Evolutionary conservation across 2,797 vertebrate species (phyloP).

Genomic region (Chiroxiphia lanceolata): DNA sequence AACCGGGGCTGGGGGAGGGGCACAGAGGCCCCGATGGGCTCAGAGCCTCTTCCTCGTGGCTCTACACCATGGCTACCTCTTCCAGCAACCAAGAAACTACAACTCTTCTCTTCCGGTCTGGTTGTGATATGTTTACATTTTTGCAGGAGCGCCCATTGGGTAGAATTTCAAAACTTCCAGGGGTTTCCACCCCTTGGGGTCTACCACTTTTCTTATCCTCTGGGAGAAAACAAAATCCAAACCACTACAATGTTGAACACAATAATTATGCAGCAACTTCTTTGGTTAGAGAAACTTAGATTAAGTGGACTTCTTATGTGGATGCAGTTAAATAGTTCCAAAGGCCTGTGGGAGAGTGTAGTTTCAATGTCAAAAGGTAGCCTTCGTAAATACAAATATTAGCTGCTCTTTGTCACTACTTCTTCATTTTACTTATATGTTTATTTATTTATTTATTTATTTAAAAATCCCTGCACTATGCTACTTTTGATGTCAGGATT

Average conservation of each 20-base stretch:
- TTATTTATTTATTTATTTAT: background rate
- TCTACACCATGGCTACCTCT: too few species aligned
- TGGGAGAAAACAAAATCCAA: too few species aligned
- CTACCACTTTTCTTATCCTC: too few species aligned
- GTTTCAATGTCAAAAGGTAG: background rate
- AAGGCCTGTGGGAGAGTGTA: background rate
- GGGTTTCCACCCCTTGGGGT: too few species aligned
- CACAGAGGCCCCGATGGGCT: too few species aligned
- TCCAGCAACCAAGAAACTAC: too few species aligned
- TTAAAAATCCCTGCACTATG: background rate
- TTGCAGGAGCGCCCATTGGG: too few species aligned
- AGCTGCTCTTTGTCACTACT: background rate
- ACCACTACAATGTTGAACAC: background rate
- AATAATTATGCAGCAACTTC: accelerated
- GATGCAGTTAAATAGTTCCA: background rate
- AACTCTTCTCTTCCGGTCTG: too few species aligned
- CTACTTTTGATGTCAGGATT: background rate
- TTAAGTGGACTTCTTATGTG: background rate
- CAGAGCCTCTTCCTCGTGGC: too few species aligned
- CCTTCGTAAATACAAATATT: background rate
- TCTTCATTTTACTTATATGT: background rate
- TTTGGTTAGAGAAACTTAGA: background rate
- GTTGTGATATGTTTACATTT: too few species aligned
- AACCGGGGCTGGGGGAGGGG: too few species aligned
- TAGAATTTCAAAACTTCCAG: too few species aligned